Base-by-base conservation (phyloP, 2,797 vertebrate species). In the Lateolabrax maculatus region DNA sequence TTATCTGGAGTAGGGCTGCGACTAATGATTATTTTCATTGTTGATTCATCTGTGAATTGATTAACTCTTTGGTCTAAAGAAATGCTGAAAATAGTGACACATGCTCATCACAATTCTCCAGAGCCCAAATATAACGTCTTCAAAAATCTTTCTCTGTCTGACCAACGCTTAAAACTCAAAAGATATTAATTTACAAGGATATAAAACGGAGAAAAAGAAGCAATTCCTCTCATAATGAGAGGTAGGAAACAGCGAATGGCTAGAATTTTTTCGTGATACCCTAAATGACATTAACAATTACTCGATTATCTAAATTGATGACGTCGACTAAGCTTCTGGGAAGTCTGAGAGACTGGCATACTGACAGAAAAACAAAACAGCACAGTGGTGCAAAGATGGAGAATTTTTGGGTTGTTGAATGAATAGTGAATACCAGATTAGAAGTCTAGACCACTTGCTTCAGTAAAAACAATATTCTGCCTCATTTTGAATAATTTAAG, bases 301-400 rank as follows among this genome's bases (percentile, higher is more conserved):
- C n/a, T 56, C 4, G 2, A 19, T 51, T 25, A 36, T 34, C 36
- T n/a, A 19, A 66, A 27, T 9, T 60, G 62, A 41, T 58, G 27
- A 55, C 4, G 19, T n/a, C 44, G 58, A 61, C 13, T 10, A n/a
- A 7, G 21, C 2, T 48, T 58, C 61, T 65, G 61, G 51, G 43
- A 70, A 48, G 29, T n/a, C 16, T 52, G 39, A 25, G 44, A 48
- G 7, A 19, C 23, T 13, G 23, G 23, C 4, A 52, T 4, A 15
- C 23, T 52, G 49, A 25, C 5, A 12, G 48, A 10, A 51, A 51
- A 51, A 25, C 23, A 3, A 43, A 55, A 23, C 53, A 51, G 23
- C 10, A 60, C 3, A 21, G 9, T 15, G 2, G 0, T 25, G 10
- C 8, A 37, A 19, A 44, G 11, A 36, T 0, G 15, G 34, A 25